A percentile compares a stretch with the other conserved stretches of the same genome.
Conservation (phyloP, 2,797 vertebrate species). For the Phylloscopus collybita region DNA sequence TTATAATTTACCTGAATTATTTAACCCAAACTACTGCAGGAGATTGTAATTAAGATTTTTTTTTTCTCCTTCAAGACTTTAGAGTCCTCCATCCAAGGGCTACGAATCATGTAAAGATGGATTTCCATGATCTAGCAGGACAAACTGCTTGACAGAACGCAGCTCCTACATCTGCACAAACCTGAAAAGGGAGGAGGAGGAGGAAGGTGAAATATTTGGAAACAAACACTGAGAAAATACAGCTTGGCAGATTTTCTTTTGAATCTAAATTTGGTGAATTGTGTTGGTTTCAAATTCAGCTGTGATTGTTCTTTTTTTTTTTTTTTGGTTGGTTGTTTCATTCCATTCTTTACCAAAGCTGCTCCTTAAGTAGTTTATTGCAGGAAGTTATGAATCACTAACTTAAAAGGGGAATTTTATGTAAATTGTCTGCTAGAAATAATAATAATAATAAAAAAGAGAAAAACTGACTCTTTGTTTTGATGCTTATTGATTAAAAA, state of each 20-base stretch:
- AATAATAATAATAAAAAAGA: conserved; percentile 77
- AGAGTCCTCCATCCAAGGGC: conserved; percentile 97
- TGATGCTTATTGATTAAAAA: neutral
- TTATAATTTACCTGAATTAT: neutral
- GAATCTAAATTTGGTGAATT: conserved; percentile 73
- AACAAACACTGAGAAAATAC: conserved; percentile 84
- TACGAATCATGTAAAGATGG: conserved; percentile 94
- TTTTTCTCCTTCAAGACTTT: conserved; percentile 82
- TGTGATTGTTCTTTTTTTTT: conserved; percentile 68
- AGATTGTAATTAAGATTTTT: neutral
- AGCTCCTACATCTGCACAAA: conserved; percentile 63
- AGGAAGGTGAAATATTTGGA: conserved; percentile 71
- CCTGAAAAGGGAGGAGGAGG: conserved; percentile 54
- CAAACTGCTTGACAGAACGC: conserved; percentile 60
- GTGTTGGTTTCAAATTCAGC: conserved; percentile 80
- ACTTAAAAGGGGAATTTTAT: conserved; percentile 90
- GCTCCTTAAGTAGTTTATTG: conserved; percentile 84
- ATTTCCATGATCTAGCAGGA: conserved; percentile 75
- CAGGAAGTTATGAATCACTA: conserved; percentile 82
- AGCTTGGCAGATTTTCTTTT: conserved; percentile 66
- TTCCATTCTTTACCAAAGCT: conserved; percentile 92
- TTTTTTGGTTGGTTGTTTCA: conserved; percentile 75
- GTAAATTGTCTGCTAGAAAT: conserved; percentile 92
- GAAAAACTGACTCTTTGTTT: conserved; percentile 52
- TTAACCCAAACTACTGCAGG: neutral